phyloP scores from a whole-genome alignment of 2,113 vertebrate genomes.

The Hiodon tergisus region DNA sequence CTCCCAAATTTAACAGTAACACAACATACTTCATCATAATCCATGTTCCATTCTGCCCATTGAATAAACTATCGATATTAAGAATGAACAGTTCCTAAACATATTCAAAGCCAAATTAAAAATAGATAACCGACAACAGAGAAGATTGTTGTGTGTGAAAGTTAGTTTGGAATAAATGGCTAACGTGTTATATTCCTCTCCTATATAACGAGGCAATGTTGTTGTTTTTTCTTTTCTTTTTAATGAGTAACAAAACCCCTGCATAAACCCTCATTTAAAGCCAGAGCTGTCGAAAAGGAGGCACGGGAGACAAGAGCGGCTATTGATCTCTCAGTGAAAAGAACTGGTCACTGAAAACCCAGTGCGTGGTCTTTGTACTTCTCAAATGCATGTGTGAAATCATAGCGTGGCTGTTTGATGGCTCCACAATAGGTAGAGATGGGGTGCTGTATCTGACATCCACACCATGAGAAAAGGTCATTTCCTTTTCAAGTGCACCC shows the following conservation, averaged over 20 bases:
- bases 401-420: slow-evolving; percentile 41
- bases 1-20: too few relatives aligned
- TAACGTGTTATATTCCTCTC: not conserved
- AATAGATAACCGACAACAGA: not conserved
- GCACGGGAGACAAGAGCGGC: slow-evolving; percentile 16
- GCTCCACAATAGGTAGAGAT: slow-evolving; percentile 37
- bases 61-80: too few relatives aligned
- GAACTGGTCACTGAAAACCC: not conserved
- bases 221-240: not conserved
- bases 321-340: slow-evolving; percentile 22
- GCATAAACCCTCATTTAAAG: slow-evolving; percentile 9
- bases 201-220: not conserved
- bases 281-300: not conserved
- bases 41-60: too few relatives aligned
- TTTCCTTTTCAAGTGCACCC: slow-evolving; percentile 40
- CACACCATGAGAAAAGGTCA: slow-evolving; percentile 41
- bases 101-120: not conserved
- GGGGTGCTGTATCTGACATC: slow-evolving; percentile 41
- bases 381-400: slow-evolving; percentile 41
- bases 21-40: too few relatives aligned
- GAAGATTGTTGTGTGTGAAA: too few relatives aligned
- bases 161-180: not conserved
- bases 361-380: slow-evolving; percentile 31
- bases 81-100: not conserved
- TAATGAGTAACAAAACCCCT: not conserved